These are phyloP conservation scores for Agrypnia vestita DNA, from an alignment of 1,140 invertebrate genomes.

Conservation along the genomic window DNA sequence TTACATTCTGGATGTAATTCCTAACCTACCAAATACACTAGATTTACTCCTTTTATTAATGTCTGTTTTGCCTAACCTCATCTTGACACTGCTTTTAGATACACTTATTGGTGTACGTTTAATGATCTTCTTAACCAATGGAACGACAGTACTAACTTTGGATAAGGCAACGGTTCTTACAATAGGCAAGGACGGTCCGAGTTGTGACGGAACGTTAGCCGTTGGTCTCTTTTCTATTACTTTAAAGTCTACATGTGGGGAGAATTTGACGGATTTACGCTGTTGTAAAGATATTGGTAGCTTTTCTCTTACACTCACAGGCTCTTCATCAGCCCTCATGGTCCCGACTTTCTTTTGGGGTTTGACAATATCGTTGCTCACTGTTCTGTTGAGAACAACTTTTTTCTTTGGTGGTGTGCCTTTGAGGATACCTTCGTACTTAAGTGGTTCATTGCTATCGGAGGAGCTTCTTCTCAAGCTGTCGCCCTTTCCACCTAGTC, in stretches of 20 bases:
- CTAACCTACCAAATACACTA: slow-evolving; percentile 54
- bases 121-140: slow-evolving; percentile 38
- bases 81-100: slow-evolving; percentile 53
- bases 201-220: not conserved
- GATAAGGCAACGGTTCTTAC: slow-evolving; percentile 41
- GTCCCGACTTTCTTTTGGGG: slow-evolving; percentile 65
- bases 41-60: slow-evolving; percentile 46
- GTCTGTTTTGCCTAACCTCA: slow-evolving; percentile 50
- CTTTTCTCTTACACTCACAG: slow-evolving; percentile 68
- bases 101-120: slow-evolving; percentile 29
- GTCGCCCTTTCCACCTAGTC: slow-evolving; percentile 66
- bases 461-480: slow-evolving; percentile 60
- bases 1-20: slow-evolving; percentile 33
- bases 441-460: slow-evolving; percentile 66
- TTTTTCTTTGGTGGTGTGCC: slow-evolving; percentile 61
- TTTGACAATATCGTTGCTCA: slow-evolving; percentile 63
- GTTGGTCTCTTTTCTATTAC: slow-evolving; percentile 65
- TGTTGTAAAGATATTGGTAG: slow-evolving; percentile 63
- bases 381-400: slow-evolving; percentile 66
- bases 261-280: slow-evolving; percentile 70
- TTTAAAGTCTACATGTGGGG: slow-evolving; percentile 69
- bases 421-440: slow-evolving; percentile 71
- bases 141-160: slow-evolving; percentile 34
- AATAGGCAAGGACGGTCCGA: not conserved
- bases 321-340: slow-evolving; percentile 69